Evolutionary conservation across 2,113 vertebrate species (phyloP).

Genomic region (Cavia aperea): DNA sequence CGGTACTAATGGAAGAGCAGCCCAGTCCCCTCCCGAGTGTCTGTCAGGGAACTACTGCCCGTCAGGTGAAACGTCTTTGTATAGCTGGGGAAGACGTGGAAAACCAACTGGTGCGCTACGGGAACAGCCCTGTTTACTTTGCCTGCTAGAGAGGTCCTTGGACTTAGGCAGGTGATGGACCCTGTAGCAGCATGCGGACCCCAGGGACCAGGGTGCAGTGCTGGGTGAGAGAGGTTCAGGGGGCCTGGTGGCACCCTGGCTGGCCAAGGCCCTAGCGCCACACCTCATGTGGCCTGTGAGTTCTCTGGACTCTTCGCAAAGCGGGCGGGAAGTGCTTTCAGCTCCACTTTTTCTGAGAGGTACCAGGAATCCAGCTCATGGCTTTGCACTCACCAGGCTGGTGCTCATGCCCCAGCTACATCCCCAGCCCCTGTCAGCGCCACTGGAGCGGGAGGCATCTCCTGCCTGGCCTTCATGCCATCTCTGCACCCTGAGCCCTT

Average conservation of each 20-base stretch:
- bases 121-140: constrained; percentile 56
- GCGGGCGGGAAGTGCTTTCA: neutral
- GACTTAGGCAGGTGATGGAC: neutral
- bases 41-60: constrained; percentile 51
- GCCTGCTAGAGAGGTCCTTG: constrained; percentile 50
- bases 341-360: neutral
- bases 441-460: no score
- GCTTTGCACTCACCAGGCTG: no score
- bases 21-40: neutral
- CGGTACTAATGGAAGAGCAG: no score
- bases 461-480: no score
- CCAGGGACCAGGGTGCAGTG: rapidly evolving
- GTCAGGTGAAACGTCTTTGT: constrained; percentile 61
- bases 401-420: no score
- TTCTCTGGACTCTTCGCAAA: neutral
- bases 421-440: no score
- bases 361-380: no score
- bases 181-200: neutral
- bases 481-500: neutral
- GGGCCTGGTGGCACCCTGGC: no score
- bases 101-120: constrained; percentile 4
- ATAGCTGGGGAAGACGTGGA: constrained; percentile 59
- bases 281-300: neutral
- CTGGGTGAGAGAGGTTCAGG: neutral
- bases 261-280: no score